Conservation (phyloP, 2,113 vertebrate species). For the Acanthisitta chloris region DNA sequence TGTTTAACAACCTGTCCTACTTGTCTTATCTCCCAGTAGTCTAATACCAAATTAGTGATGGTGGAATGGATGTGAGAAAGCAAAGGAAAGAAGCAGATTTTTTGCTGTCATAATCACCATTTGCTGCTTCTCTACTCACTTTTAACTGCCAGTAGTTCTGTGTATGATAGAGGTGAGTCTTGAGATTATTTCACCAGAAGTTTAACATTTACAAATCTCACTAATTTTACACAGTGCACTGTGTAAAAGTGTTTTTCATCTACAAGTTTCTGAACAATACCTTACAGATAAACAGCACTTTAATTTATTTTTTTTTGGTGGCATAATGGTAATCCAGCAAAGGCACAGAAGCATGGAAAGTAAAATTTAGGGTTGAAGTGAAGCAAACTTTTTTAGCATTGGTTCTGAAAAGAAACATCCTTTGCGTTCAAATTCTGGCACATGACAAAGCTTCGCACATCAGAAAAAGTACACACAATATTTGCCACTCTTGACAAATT, state of each 20-base stretch:
- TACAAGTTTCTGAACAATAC: background rate
- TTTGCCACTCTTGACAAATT: background rate
- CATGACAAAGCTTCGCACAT: background rate
- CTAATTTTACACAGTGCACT: background rate
- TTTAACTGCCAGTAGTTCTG: background rate
- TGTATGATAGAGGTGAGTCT: background rate
- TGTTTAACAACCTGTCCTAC: background rate
- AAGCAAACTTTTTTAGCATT: background rate
- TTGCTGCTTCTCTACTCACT: background rate
- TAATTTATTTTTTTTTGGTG: background rate
- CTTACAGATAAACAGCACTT: background rate
- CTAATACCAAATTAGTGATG: background rate
- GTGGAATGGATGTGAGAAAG: background rate
- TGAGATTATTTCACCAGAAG: background rate
- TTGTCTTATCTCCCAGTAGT: background rate
- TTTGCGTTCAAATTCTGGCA: fast-evolving
- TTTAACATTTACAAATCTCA: background rate
- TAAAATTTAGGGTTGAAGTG: background rate
- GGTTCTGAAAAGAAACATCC: background rate
- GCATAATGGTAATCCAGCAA: background rate
- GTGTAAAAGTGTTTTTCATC: background rate
- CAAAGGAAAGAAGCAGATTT: background rate
- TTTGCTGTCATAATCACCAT: background rate
- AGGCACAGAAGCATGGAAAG: background rate
- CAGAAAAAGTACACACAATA: background rate